A percentile compares a stretch with the other conserved stretches of the same genome.
These are phyloP conservation scores for Centropus unirufus DNA, from an alignment of 2,113 vertebrate genomes.

Conservation along the genomic window DNA sequence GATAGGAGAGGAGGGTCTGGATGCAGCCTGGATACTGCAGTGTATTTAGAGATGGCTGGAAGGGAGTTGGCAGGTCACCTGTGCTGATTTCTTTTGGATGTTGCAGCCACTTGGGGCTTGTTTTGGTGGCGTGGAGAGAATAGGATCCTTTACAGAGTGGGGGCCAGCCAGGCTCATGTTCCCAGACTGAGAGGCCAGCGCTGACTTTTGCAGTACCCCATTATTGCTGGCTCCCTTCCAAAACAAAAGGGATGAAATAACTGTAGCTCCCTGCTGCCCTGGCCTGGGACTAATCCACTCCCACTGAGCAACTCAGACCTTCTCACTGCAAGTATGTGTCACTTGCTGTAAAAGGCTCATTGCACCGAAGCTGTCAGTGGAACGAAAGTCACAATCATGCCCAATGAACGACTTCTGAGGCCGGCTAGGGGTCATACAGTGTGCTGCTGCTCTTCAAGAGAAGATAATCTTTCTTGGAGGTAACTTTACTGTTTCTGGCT, in stretches of 20 bases:
- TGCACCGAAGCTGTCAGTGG: not conserved
- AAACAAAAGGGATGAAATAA: not conserved
- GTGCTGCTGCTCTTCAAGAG: not conserved
- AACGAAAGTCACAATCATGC: not conserved
- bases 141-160: not conserved
- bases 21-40: not conserved
- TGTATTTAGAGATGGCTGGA: rapidly evolving
- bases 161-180: not conserved
- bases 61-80: not conserved
- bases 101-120: not conserved
- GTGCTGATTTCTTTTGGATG: not conserved
- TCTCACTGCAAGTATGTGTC: not conserved
- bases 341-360: not conserved
- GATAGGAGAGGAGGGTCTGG: not conserved
- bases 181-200: not conserved
- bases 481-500: not conserved
- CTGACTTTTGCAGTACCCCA: not conserved
- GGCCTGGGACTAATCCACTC: not conserved
- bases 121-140: not conserved
- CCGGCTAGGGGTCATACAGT: not conserved
- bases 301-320: not conserved
- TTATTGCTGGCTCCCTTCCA: not conserved
- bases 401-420: not conserved
- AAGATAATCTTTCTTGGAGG: not conserved
- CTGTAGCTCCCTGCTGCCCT: not conserved